Evolutionary conservation across 2,888 invertebrate genomes (phyloP).

Genomic region (Amblyteles armatorius): DNA sequence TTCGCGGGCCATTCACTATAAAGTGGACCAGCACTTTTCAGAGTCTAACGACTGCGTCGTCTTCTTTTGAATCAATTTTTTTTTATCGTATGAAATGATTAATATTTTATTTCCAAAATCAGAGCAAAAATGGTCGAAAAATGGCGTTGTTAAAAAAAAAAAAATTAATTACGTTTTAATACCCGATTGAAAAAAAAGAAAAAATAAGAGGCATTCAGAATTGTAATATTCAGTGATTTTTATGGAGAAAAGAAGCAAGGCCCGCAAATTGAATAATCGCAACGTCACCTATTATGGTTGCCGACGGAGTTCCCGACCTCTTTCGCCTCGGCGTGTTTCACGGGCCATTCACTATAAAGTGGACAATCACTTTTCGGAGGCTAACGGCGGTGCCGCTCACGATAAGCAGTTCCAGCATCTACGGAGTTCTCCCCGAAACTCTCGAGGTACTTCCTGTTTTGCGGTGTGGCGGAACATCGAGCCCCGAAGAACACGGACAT

Average conservation of each 20-base stretch:
- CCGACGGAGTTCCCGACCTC: not conserved
- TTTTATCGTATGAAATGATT: too few species aligned
- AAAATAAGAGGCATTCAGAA: not conserved
- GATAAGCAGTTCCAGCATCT: not conserved
- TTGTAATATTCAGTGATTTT: not conserved
- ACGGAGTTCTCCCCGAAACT: conserved; percentile 17
- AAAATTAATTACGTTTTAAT: not conserved
- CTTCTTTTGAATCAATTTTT: too few species aligned
- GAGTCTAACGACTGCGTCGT: not conserved
- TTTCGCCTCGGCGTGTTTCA: not conserved
- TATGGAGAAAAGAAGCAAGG: not conserved
- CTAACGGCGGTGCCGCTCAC: conserved; percentile 9
- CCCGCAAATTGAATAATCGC: not conserved
- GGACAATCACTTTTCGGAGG: conserved; percentile 15
- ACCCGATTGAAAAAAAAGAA: too few species aligned
- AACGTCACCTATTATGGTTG: not conserved
- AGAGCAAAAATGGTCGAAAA: too few species aligned
- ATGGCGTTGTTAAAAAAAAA: too few species aligned
- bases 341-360: conserved; percentile 4
- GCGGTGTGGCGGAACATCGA: conserved; percentile 70
- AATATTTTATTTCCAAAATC: too few species aligned
- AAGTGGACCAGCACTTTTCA: conserved; percentile 9
- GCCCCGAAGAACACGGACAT: conserved; percentile 73
- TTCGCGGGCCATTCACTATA: not conserved
- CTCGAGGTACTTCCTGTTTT: conserved; percentile 34